Evolutionary conservation across 2,888 invertebrate genomes (phyloP), one percentile per base, ranked within the genome.

Genomic region (Piscicola geometra): DNA sequence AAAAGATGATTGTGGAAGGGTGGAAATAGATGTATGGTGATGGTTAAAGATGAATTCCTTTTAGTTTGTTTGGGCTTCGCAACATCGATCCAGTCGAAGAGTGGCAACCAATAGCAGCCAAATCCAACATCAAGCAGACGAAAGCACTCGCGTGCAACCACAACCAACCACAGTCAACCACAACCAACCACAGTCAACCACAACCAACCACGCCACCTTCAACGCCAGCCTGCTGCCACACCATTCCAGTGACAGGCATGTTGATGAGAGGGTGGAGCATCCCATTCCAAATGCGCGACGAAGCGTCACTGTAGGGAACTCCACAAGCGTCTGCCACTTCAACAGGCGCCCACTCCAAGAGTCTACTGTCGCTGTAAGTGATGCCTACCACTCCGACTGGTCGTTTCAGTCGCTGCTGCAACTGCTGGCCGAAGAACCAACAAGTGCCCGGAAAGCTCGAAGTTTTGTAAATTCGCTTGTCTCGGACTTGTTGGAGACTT

Each of bases 151-250:
- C n/a, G n/a, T n/a, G n/a, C 41, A 41, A 15, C 41, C 41, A 41
- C 41, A 41, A 5, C n/a, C n/a, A 5, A 41, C 41, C 41, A 41
- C 15, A 41, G 41, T 41, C 41, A 41, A 15, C 41, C 41, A 41
- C 41, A 41, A 5, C n/a, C n/a, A 5, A 41, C 41, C 5, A 41
- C 15, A 41, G 41, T 41, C 41, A 41, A 15, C 41, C 15, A 41
- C 41, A 41, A 9, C 41, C 41, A 12, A 28, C n/a, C 5, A 18
- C 25, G 30, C 2, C 28, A 41, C 41, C 33, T 36, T 47, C 5
- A 1, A 1, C 9, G 77, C 33, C 78, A 83, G 84, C 85, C 81
- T 84, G 84, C 75, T 84, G 84, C 83, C 83, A 85, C 28, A 84
- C 81, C 25, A 81, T 81, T 12, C 84, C 84, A 77, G 81, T 82